These are phyloP conservation scores for Urosaurus nigricauda DNA, from an alignment of 2,797 vertebrate species.

Conservation along the genomic window DNA sequence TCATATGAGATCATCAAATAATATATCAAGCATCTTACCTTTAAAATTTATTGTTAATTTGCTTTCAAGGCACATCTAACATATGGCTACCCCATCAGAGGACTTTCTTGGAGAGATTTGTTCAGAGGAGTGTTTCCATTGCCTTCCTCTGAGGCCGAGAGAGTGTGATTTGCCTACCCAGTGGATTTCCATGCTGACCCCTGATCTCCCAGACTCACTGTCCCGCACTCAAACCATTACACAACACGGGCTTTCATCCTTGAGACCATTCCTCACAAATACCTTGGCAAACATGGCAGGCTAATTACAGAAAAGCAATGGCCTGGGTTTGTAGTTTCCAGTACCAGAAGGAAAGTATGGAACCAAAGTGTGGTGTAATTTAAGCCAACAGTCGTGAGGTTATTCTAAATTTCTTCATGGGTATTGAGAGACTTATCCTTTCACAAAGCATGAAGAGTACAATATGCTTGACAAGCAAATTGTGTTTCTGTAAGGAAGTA, in stretches of 20 bases:
- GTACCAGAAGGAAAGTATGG: background rate
- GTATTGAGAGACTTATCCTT: background rate
- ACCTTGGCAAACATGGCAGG: background rate
- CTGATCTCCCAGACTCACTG: no score
- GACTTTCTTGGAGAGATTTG: no score
- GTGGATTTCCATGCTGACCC: no score
- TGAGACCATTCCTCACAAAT: conserved; percentile 3
- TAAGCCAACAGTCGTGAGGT: background rate
- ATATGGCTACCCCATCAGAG: no score
- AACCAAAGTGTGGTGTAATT: background rate
- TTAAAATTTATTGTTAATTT: no score
- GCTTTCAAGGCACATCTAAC: no score
- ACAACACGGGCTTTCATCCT: background rate
- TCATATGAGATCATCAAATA: background rate
- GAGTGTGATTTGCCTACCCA: no score
- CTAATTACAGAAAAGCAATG: background rate
- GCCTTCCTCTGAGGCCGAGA: no score
- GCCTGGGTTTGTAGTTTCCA: background rate
- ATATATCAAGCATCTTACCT: background rate
- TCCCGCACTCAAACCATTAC: no score
- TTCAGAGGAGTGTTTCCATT: no score
- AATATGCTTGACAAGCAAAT: background rate
- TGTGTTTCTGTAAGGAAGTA: background rate
- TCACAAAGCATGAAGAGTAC: background rate
- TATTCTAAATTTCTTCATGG: background rate